Conservation (phyloP, 2,113 vertebrate species). For the Spizaetus ornatus region DNA sequence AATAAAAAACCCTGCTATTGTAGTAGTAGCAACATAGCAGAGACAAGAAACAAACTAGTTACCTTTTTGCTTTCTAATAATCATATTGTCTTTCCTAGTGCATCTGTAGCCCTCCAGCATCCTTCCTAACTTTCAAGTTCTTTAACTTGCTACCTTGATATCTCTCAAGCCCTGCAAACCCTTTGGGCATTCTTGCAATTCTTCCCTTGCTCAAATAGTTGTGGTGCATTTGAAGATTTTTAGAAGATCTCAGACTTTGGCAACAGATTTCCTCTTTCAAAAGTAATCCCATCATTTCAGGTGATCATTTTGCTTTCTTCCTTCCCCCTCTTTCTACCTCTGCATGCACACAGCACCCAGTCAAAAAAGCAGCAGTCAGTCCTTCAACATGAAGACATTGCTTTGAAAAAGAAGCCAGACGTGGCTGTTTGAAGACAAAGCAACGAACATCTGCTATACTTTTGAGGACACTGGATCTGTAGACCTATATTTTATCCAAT, state of each 20-base stretch:
- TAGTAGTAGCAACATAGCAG: not conserved
- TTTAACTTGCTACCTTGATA: not conserved
- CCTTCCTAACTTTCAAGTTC: not conserved
- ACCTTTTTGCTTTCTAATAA: not conserved
- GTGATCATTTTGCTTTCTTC: constrained; percentile 22
- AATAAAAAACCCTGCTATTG: not conserved
- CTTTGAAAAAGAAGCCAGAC: constrained; percentile 35
- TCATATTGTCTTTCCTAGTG: not conserved
- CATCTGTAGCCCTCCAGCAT: not conserved
- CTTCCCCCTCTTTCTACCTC: not conserved
- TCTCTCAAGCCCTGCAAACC: not conserved
- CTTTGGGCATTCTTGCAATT: not conserved
- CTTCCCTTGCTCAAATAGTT: not conserved
- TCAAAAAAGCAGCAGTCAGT: not conserved
- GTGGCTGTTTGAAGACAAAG: constrained; percentile 42
- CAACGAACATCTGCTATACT: constrained; percentile 48
- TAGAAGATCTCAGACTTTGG: not conserved
- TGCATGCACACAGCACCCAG: not conserved
- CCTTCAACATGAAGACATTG: not conserved
- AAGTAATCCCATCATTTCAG: constrained; percentile 33
- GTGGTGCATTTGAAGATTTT: not conserved
- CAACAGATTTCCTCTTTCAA: not conserved
- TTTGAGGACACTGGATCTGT: constrained; percentile 54
- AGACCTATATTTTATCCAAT: constrained; percentile 64
- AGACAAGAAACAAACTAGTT: not conserved